Evolutionary conservation across 2,797 vertebrate species (phyloP).

Genomic region (Periophthalmus magnuspinnatus): DNA sequence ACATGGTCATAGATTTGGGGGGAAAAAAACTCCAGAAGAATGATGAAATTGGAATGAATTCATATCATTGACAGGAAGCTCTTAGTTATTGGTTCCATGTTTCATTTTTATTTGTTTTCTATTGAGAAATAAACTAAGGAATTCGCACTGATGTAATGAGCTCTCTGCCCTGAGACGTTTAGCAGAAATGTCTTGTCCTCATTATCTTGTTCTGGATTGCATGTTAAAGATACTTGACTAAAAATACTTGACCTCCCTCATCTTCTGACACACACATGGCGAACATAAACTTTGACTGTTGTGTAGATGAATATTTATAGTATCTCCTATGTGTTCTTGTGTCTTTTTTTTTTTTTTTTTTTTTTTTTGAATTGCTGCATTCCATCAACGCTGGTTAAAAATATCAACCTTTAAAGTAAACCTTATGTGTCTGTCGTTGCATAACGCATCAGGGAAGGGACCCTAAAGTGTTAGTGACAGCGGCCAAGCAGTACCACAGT

Average conservation of each 20-base stretch:
- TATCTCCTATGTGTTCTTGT: conserved; percentile 46
- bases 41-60: background rate
- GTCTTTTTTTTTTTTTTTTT: conserved; percentile 43
- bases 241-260: conserved; percentile 41
- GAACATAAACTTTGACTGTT: conserved; percentile 46
- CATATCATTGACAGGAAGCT: background rate
- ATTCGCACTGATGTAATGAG: conserved; percentile 60
- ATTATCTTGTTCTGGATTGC: conserved; percentile 36
- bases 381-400: conserved; percentile 70
- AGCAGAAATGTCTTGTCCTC: conserved; percentile 31
- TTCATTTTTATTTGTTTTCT: conserved; percentile 67
- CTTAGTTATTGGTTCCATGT: conserved; percentile 32
- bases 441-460: conserved; percentile 56
- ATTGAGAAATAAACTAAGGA: conserved; percentile 61
- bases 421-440: conserved; percentile 69
- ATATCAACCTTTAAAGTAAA: conserved; percentile 73
- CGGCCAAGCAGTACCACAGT: conserved; percentile 26
- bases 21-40: too few relatives aligned
- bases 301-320: conserved; percentile 30
- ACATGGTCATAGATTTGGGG: background rate
- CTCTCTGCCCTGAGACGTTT: conserved; percentile 35
- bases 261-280: conserved; percentile 56
- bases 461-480: conserved; percentile 39
- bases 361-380: conserved; percentile 46
- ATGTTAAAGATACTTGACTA: conserved; percentile 34